A percentile compares a stretch with the other conserved stretches of the same genome.
These are phyloP conservation scores for Merops nubicus DNA, from an alignment of 2,113 vertebrate genomes.

Conservation along the genomic window DNA sequence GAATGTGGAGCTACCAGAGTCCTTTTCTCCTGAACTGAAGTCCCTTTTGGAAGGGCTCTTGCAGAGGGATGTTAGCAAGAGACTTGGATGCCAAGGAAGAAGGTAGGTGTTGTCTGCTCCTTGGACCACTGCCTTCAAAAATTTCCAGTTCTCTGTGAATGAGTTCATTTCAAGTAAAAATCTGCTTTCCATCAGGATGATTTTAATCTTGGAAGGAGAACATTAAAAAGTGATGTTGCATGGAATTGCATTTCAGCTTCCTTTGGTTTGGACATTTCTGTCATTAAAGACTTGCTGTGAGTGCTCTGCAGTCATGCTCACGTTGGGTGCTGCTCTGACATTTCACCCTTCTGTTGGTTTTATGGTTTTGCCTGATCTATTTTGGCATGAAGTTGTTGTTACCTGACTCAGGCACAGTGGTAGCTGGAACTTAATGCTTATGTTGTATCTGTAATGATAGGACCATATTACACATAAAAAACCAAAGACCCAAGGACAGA, in stretches of 20 bases:
- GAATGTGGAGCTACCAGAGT: constrained; percentile 95
- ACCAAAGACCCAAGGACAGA: background rate
- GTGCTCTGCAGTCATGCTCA: background rate
- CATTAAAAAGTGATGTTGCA: background rate
- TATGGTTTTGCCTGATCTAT: constrained; percentile 7
- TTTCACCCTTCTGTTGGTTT: background rate
- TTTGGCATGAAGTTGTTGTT: background rate
- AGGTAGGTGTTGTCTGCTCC: constrained; percentile 78
- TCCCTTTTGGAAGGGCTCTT: constrained; percentile 91
- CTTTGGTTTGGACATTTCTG: background rate
- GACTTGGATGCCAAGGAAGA: constrained; percentile 90
- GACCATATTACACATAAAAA: background rate
- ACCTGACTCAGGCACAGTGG: background rate
- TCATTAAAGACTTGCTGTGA: background rate
- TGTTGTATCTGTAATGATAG: background rate
- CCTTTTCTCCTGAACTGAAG: constrained; percentile 91
- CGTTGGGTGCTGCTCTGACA: background rate
- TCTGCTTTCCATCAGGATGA: constrained; percentile 15
- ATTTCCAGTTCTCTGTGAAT: constrained; percentile 20
- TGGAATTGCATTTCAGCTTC: background rate
- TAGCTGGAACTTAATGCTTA: background rate
- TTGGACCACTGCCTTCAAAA: constrained; percentile 1
- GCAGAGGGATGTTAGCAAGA: constrained; percentile 89
- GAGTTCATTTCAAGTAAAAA: background rate
- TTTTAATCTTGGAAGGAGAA: constrained; percentile 18